These are phyloP conservation scores for Tenualosa ilisha DNA, from an alignment of 2,797 vertebrate genomes.

Conservation along the genomic window DNA sequence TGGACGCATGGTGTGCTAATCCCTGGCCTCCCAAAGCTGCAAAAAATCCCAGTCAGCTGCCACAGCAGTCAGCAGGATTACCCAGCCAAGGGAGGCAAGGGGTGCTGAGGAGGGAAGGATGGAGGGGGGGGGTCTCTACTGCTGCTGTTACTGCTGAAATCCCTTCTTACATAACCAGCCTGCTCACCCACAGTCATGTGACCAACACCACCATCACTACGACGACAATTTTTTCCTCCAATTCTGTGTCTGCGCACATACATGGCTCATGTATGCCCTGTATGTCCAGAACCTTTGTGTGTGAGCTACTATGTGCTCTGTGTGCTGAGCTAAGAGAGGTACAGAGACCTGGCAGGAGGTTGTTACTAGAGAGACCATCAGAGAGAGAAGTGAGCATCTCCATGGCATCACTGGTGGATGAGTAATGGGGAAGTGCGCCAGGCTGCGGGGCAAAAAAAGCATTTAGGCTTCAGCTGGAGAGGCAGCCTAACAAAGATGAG, in stretches of 20 bases:
- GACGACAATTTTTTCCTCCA: not conserved
- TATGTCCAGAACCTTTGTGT: not conserved
- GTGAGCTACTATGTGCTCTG: not conserved
- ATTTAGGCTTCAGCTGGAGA: not conserved
- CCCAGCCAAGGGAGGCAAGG: not conserved
- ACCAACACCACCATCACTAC: not conserved
- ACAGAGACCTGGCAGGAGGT: not conserved
- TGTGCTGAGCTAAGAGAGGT: not conserved
- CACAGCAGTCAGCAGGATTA: conserved; percentile 42
- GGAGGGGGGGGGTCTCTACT: not conserved
- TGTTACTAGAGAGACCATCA: not conserved
- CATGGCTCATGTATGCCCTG: not conserved
- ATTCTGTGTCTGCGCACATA: not conserved
- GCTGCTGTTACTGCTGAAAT: conserved; percentile 2
- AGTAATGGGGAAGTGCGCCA: not conserved
- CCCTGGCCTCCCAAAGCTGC: conserved; percentile 42
- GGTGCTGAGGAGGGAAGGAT: not conserved
- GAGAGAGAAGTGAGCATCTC: not conserved
- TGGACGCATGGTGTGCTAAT: not conserved
- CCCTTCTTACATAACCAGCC: conserved; percentile 4
- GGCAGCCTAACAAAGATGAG: conserved; percentile 19
- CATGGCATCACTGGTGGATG: conserved; percentile 6
- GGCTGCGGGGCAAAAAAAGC: not conserved
- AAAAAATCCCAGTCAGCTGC: conserved; percentile 44
- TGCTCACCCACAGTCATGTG: not conserved